These are phyloP conservation scores for Apis dorsata DNA, from an alignment of 1,140 invertebrate species.

Conservation along the genomic window DNA sequence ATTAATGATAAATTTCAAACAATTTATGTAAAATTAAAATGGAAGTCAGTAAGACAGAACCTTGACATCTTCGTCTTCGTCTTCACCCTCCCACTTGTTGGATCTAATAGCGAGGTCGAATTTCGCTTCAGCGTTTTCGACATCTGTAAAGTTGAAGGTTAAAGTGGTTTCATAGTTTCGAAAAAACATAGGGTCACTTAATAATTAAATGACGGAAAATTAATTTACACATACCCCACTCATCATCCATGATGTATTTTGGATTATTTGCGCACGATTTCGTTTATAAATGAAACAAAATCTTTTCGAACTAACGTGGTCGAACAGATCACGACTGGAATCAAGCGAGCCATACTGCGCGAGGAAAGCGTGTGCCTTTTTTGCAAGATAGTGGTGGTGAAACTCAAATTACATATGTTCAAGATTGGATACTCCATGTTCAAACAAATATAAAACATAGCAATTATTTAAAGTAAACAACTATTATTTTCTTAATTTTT, in stretches of 20 bases:
- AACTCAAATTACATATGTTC: background rate
- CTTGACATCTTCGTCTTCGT: constrained; percentile 91
- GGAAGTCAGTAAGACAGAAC: constrained; percentile 76
- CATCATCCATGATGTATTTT: constrained; percentile 55
- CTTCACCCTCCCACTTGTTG: constrained; percentile 94
- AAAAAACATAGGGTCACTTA: background rate
- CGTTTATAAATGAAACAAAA: constrained; percentile 35
- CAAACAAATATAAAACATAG: background rate
- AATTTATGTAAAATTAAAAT: constrained; percentile 39
- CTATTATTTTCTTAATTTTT: background rate
- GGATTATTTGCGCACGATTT: constrained; percentile 50
- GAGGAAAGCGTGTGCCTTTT: constrained; percentile 55
- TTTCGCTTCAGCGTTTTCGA: constrained; percentile 74
- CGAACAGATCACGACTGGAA: constrained; percentile 43
- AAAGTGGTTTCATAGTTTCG: constrained; percentile 38
- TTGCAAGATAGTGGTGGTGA: constrained; percentile 35
- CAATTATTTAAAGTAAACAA: background rate
- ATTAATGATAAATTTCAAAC: constrained; percentile 14
- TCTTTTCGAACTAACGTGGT: constrained; percentile 46
- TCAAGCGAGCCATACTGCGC: constrained; percentile 60
- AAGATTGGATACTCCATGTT: background rate
- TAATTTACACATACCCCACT: constrained; percentile 56
- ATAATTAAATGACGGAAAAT: background rate
- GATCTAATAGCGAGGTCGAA: constrained; percentile 74
- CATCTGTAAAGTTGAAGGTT: constrained; percentile 73